Conservation (phyloP, 2,888 invertebrate species). For the Ophion ventricosus region DNA sequence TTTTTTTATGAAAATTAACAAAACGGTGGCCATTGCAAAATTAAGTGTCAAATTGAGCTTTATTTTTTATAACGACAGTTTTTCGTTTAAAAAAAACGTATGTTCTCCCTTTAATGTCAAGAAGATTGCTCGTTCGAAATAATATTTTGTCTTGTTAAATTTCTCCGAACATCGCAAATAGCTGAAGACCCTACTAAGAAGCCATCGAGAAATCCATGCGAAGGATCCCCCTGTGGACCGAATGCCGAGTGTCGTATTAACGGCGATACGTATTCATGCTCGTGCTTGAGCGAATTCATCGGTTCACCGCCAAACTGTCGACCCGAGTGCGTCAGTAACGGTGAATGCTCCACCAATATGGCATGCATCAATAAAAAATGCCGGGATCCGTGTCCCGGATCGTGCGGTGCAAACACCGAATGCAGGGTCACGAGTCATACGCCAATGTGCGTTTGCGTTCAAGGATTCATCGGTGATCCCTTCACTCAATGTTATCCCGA, state of each 20-base stretch:
- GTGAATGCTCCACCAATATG: slow-evolving; percentile 89
- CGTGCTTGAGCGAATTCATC: slow-evolving; percentile 89
- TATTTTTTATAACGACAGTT: too few species aligned
- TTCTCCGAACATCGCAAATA: slow-evolving; percentile 10
- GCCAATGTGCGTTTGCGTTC: slow-evolving; percentile 88
- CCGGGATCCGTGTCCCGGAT: slow-evolving; percentile 90
- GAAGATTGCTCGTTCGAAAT: not conserved
- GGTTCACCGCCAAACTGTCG: slow-evolving; percentile 90
- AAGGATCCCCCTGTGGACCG: slow-evolving; percentile 82
- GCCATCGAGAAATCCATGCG: slow-evolving; percentile 74
- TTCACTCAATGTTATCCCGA: slow-evolving; percentile 82
- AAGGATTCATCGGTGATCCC: slow-evolving; percentile 86
- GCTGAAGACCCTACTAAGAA: slow-evolving; percentile 61
- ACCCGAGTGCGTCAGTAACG: slow-evolving; percentile 90
- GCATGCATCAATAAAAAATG: slow-evolving; percentile 92
- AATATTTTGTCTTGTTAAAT: not conserved
- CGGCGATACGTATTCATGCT: slow-evolving; percentile 85
- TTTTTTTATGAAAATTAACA: too few species aligned
- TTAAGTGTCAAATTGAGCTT: too few species aligned
- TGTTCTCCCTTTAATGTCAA: too few species aligned
- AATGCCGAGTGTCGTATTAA: slow-evolving; percentile 88
- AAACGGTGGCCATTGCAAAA: too few species aligned
- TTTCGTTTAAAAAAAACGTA: too few species aligned
- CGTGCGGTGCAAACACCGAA: slow-evolving; percentile 89
- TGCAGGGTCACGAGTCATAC: slow-evolving; percentile 91